Conservation (phyloP, 2,797 vertebrate species). For the Borostomias antarcticus region DNA sequence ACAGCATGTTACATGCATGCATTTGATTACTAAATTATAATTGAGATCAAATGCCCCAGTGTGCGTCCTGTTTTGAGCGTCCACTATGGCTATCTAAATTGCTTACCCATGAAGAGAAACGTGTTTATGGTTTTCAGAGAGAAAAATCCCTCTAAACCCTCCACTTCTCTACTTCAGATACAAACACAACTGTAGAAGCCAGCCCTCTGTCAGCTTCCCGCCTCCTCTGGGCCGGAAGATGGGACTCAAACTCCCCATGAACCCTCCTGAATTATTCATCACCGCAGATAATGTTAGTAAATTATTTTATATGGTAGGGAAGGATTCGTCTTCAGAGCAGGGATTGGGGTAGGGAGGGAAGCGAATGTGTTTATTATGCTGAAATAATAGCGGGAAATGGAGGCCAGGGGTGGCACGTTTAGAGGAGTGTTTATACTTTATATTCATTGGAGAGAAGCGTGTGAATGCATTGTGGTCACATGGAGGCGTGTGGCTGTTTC, state of each 20-base stretch:
- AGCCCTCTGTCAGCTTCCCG: conserved; percentile 24
- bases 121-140: not conserved
- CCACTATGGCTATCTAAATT: too few relatives aligned
- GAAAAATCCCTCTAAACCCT: not conserved
- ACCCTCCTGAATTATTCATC: conserved; percentile 78
- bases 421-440: conserved; percentile 78
- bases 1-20: too few relatives aligned
- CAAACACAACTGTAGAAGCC: not conserved
- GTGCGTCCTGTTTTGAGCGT: too few relatives aligned
- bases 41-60: too few relatives aligned
- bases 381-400: conserved; percentile 79
- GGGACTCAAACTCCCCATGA: conserved; percentile 65
- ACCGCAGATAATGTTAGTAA: conserved; percentile 77
- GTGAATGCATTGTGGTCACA: conserved; percentile 70
- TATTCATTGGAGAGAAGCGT: conserved; percentile 74
- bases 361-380: conserved; percentile 83
- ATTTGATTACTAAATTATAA: too few relatives aligned
- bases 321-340: conserved; percentile 77
- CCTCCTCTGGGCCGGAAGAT: conserved; percentile 59
- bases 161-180: not conserved
- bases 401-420: conserved; percentile 72
- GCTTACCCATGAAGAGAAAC: not conserved
- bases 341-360: conserved; percentile 71
- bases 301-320: conserved; percentile 79
- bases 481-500: conserved; percentile 66